These are phyloP conservation scores for Muntiacus muntjak DNA, from an alignment of 2,113 vertebrate species.

Conservation along the genomic window DNA sequence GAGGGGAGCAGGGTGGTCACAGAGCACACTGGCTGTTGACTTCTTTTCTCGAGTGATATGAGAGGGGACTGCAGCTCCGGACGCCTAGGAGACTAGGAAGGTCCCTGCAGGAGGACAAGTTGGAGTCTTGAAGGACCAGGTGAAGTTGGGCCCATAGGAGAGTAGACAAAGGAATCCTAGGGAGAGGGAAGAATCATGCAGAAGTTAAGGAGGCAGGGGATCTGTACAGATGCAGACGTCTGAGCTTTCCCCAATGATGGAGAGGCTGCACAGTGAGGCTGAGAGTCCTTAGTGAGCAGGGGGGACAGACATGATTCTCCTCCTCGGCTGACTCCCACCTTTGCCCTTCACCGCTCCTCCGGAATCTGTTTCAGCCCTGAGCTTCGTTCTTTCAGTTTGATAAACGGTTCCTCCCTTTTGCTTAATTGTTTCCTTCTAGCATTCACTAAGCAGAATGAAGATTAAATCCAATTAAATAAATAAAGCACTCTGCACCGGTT, in stretches of 20 bases:
- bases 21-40: rapidly evolving
- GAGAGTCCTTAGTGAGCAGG: neutral
- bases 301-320: rapidly evolving
- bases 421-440: slow-evolving; percentile 75
- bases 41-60: neutral
- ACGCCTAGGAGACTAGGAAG: too few species aligned
- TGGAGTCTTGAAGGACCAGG: neutral
- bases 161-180: neutral
- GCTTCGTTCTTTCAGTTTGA: slow-evolving; percentile 72
- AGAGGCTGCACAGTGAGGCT: neutral
- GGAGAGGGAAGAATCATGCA: neutral
- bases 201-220: rapidly evolving
- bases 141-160: neutral
- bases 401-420: slow-evolving; percentile 66
- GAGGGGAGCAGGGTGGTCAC: neutral
- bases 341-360: neutral
- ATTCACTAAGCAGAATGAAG: slow-evolving; percentile 70
- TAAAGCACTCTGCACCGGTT: slow-evolving; percentile 39
- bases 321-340: neutral
- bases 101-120: neutral
- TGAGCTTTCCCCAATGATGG: neutral
- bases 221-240: neutral
- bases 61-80: neutral
- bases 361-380: slow-evolving; percentile 54
- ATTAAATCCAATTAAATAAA: slow-evolving; percentile 74